Percentiles rank a stretch among this genome's conserved stretches.
phyloP scores from a whole-genome alignment of 2,888 invertebrate species.

The Saturnia japonica region DNA sequence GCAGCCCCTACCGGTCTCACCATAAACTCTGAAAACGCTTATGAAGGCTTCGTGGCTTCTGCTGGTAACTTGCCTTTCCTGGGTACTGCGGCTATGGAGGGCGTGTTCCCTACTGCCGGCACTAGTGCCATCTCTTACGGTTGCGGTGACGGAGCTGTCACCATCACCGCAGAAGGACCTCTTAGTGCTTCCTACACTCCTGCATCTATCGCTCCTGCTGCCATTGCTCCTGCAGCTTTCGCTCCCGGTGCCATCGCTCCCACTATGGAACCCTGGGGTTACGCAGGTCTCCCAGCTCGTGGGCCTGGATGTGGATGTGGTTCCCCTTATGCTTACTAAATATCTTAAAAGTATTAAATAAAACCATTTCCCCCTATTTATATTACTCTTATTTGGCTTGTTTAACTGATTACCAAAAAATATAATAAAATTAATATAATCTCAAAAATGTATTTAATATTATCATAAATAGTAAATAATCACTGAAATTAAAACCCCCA shows the following conservation, averaged over 20 bases:
- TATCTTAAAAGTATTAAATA: not conserved
- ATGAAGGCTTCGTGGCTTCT: constrained; percentile 17
- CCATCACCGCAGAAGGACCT: not conserved
- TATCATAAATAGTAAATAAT: too few species aligned
- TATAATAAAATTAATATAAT: too few species aligned
- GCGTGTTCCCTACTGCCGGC: constrained; percentile 20
- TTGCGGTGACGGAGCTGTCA: constrained; percentile 4
- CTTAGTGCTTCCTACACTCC: not conserved
- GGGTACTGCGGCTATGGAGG: constrained; percentile 17
- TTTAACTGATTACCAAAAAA: too few species aligned
- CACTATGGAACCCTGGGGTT: not conserved
- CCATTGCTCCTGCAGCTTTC: not conserved
- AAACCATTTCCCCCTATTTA: not conserved
- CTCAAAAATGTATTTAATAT: too few species aligned
- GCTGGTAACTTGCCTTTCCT: constrained; percentile 22
- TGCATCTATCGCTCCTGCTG: not conserved
- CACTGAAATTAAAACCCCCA: too few species aligned
- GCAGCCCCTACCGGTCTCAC: constrained; percentile 35
- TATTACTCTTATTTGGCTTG: not conserved
- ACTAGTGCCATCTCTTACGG: constrained; percentile 11
- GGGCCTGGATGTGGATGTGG: not conserved
- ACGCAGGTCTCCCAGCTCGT: not conserved
- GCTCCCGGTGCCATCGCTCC: not conserved
- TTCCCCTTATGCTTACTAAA: not conserved
- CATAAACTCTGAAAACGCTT: constrained; percentile 28